phyloP scores from a whole-genome alignment of 2,113 vertebrate species.

The Gobiocypris rarus region DNA sequence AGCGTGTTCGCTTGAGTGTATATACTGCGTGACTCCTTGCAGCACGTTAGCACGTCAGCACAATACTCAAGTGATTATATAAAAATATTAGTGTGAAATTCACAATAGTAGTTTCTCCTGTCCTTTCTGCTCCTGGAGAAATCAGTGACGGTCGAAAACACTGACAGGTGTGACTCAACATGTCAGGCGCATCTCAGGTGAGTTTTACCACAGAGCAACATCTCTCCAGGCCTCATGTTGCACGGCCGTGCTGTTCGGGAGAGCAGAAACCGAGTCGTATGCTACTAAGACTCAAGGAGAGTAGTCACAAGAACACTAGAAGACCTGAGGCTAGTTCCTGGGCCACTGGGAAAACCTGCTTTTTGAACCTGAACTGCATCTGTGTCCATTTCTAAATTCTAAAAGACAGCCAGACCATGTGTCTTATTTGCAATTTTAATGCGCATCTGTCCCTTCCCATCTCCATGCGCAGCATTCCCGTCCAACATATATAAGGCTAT shows the following conservation, averaged over 20 bases:
- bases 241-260: not conserved
- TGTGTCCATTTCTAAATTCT: slow-evolving; percentile 12
- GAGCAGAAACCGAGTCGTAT: slow-evolving; percentile 3
- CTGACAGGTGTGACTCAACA: slow-evolving; percentile 23
- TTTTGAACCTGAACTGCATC: slow-evolving; percentile 40
- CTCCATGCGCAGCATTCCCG: not conserved
- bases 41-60: not conserved
- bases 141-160: not conserved
- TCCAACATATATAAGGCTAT: not conserved
- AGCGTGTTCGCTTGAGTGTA: not conserved
- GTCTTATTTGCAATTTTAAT: slow-evolving; percentile 40
- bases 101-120: not conserved
- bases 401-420: slow-evolving; percentile 9
- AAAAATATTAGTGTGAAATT: slow-evolving; percentile 20
- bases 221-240: not conserved
- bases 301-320: slow-evolving; percentile 16
- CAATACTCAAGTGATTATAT: slow-evolving; percentile 1
- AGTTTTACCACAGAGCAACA: slow-evolving; percentile 1
- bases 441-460: slow-evolving; percentile 9
- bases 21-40: not conserved
- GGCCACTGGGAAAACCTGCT: slow-evolving; percentile 30
- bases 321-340: slow-evolving; percentile 30
- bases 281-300: slow-evolving; percentile 3
- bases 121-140: not conserved
- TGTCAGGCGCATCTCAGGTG: slow-evolving; percentile 11